A percentile compares a stretch with the other conserved stretches of the same genome.
Conservation (phyloP, 23 tunicate species). For the Aplidium turbinatum region DNA sequence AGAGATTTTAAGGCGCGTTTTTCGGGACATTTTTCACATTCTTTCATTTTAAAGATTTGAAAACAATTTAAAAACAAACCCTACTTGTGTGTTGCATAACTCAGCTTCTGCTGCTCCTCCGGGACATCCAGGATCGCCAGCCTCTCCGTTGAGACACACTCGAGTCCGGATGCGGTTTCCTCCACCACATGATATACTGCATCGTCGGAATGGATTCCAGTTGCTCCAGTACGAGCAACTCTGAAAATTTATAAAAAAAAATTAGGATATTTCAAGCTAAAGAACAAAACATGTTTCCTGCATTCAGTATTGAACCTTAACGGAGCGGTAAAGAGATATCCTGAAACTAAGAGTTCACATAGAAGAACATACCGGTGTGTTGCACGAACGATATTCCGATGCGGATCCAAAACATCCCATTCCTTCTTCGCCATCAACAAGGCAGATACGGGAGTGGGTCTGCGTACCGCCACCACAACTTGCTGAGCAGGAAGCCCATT, state of each 20-base stretch:
- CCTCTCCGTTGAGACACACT: constrained; percentile 64
- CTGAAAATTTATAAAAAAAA: too few species aligned
- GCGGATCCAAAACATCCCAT: constrained; percentile 31
- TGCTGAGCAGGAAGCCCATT: constrained; percentile 41
- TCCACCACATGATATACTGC: constrained; percentile 71
- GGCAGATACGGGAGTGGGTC: constrained; percentile 6
- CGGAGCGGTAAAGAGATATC: background rate
- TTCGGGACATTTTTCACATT: too few species aligned
- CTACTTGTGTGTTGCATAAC: constrained; percentile 56
- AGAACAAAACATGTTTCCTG: background rate
- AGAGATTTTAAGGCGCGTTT: too few species aligned
- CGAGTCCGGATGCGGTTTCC: constrained; percentile 53
- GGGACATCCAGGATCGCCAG: constrained; percentile 57
- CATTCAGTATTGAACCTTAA: background rate
- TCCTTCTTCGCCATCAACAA: constrained; percentile 2
- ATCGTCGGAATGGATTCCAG: constrained; percentile 65
- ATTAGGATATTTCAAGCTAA: background rate
- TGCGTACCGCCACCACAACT: constrained; percentile 34
- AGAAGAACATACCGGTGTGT: constrained; percentile 40
- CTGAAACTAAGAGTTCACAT: too few species aligned
- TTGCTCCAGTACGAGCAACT: constrained; percentile 68
- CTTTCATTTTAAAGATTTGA: too few species aligned
- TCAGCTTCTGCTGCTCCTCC: constrained; percentile 42
- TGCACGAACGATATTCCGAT: constrained; percentile 14
- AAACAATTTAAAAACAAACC: too few species aligned